A percentile compares a stretch with the other conserved stretches of the same genome.
phyloP scores from a whole-genome alignment of 2,797 vertebrate genomes.

The Pseudochaenichthys georgianus region DNA sequence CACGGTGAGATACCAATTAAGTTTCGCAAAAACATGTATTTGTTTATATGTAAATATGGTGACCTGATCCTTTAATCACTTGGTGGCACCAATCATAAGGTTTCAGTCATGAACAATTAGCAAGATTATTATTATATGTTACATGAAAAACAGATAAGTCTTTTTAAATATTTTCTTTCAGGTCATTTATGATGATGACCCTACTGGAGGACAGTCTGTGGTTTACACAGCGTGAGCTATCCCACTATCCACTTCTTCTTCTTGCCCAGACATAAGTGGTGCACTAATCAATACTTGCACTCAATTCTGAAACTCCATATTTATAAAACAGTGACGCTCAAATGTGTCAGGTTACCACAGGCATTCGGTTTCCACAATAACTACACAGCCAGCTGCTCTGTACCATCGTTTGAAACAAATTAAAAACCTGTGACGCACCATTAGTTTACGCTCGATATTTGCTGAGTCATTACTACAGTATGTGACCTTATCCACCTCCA shows the following conservation, averaged over 20 bases:
- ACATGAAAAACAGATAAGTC: neutral
- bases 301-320: slow-evolving; percentile 41
- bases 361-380: slow-evolving; percentile 4
- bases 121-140: neutral
- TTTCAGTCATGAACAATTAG: neutral
- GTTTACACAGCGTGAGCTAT: neutral
- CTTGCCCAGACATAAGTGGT: slow-evolving; percentile 30
- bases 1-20: too few species aligned
- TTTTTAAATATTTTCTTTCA: neutral
- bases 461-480: slow-evolving; percentile 68
- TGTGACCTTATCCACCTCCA: slow-evolving; percentile 52
- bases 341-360: slow-evolving; percentile 13
- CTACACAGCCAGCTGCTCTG: neutral
- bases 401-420: slow-evolving; percentile 11
- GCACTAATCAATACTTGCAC: slow-evolving; percentile 43
- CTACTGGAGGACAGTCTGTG: neutral
- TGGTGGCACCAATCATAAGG: neutral
- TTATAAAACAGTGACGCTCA: slow-evolving; percentile 38
- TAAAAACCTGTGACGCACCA: slow-evolving; percentile 5
- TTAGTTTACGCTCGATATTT: slow-evolving; percentile 16
- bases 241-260: neutral
- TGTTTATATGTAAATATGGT: neutral
- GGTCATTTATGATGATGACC: neutral
- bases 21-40: too few species aligned
- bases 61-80: neutral